Base-by-base conservation (phyloP, 1,140 invertebrate genomes). In the Cotesia chilonis region DNA sequence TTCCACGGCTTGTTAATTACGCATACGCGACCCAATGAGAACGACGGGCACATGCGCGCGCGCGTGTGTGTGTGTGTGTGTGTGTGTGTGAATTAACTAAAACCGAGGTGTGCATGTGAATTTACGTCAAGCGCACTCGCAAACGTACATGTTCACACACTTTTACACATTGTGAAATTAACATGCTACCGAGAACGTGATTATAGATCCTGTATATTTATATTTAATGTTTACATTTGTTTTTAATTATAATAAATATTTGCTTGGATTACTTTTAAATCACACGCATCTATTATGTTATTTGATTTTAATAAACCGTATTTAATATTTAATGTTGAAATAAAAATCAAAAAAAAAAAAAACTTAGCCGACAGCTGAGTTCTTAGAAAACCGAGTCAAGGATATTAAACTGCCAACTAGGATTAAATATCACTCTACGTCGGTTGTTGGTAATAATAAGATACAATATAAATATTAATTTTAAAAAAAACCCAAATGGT, bases 1-100 rank as follows among this genome's bases (percentile, higher is more conserved):
- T 68, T 68, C 35, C 51, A 54, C 66, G 66, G 66, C 66, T 68
- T 55, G 66, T 68, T 68, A 68, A 68, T 68, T 68, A 68, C 68
- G 52, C 60, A 69, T 69, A 61, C 35, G 55, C 67, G 47, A 41
- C 14, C 41, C 47, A 69, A 69, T 61, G 68, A 69, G 68, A 69
- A 5, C 17, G 20, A 12, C 6, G n/a, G 1, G 6, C n/a, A 37
- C 47, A 17, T 20, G 38, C n/a, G n/a, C n/a, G n/a, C n/a, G n/a
- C n/a, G 36, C 47, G 35, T 20, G 12, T 47, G 35, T 64, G 35
- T 20, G n/a, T 47, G 35, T 20, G 20, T 41, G 20, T 28, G 64
- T 41, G 38, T 38, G 2, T 12, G 14, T 9, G 6, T 3, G 12
- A 14, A 20, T 66, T 51, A 47, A 47, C 41, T 47, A 6, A 47